These are phyloP conservation scores for Stictonetta naevosa DNA, from an alignment of 2,113 vertebrate genomes.

Conservation along the genomic window DNA sequence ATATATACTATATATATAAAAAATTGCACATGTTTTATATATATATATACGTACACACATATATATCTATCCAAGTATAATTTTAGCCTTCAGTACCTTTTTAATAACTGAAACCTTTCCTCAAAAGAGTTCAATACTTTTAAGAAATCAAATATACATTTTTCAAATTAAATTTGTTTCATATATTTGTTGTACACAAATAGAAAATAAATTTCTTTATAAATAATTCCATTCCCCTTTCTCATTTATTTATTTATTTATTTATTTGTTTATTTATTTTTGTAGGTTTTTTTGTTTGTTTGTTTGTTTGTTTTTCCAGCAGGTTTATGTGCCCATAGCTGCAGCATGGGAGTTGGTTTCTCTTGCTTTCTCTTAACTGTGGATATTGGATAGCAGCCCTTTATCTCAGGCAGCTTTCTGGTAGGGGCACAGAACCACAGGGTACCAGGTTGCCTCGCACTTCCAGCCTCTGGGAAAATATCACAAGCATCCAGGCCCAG, in stretches of 20 bases:
- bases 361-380: not conserved
- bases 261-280: too few species aligned
- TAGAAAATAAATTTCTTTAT: conserved; percentile 80
- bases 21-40: conserved; percentile 56
- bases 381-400: not conserved
- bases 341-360: not conserved
- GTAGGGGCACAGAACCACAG: not conserved
- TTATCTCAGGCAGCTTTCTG: not conserved
- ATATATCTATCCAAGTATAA: conserved; percentile 53
- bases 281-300: too few species aligned
- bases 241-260: not conserved
- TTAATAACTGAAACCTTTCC: conserved; percentile 69
- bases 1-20: conserved; percentile 55
- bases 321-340: not conserved
- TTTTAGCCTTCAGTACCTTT: conserved; percentile 74
- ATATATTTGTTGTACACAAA: conserved; percentile 77
- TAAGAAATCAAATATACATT: conserved; percentile 62
- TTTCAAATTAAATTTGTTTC: conserved; percentile 73
- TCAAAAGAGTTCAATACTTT: conserved; percentile 69
- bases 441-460: not conserved
- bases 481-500: not conserved
- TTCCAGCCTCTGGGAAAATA: not conserved
- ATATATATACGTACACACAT: conserved; percentile 42
- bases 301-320: not conserved
- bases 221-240: conserved; percentile 52